Conservation (phyloP, 2,113 vertebrate species). For the Rattus rattus region DNA sequence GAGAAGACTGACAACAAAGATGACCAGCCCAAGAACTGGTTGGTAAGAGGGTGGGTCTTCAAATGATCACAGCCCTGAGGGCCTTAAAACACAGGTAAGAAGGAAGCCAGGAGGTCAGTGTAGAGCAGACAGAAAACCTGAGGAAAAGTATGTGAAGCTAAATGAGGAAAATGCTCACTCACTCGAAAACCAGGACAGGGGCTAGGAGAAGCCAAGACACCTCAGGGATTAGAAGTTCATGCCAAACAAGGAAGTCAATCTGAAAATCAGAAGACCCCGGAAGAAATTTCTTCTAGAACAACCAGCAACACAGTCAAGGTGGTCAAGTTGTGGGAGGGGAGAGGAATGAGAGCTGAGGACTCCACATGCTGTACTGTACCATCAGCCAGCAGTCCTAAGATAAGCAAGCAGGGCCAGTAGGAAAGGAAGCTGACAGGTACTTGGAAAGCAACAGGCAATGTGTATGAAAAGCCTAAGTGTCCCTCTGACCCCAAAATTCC, state of each 20-base stretch:
- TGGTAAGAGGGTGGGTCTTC: neutral
- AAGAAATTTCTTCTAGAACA: neutral
- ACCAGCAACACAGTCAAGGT: neutral
- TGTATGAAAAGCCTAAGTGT: neutral
- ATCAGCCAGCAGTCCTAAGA: neutral
- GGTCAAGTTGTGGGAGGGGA: neutral
- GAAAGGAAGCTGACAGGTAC: neutral
- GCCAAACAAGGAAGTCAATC: neutral
- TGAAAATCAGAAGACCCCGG: neutral
- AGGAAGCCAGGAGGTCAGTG: neutral
- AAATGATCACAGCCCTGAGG: neutral
- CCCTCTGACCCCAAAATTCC: neutral
- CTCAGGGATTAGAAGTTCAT: neutral
- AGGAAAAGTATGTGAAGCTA: slow-evolving; percentile 8
- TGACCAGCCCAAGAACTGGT: neutral
- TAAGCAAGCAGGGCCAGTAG: neutral
- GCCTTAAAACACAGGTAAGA: neutral
- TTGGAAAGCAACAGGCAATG: neutral
- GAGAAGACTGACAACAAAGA: neutral
- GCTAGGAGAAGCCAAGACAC: slow-evolving; percentile 36
- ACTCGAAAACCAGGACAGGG: neutral
- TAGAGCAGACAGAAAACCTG: neutral
- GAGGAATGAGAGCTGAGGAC: neutral
- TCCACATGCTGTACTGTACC: neutral
- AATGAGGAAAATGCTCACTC: slow-evolving; percentile 20